Percentiles rank a stretch among this genome's conserved stretches.
These are phyloP conservation scores for Parapsyche elsis DNA, from an alignment of 1,140 invertebrate species.

Conservation along the genomic window DNA sequence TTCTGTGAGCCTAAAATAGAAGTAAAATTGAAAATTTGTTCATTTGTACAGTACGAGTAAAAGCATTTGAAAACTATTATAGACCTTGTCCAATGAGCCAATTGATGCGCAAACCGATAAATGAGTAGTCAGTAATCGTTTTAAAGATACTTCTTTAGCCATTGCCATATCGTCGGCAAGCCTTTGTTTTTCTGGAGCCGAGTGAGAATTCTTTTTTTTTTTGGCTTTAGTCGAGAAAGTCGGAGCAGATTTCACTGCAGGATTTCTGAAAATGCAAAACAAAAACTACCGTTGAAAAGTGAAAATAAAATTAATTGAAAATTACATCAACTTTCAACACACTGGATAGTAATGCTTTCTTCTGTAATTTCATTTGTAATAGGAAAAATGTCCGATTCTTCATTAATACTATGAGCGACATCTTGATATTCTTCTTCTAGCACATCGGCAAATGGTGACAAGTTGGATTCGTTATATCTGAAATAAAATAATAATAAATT, in stretches of 20 bases:
- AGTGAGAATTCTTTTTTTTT: background rate
- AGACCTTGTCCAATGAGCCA: conserved; percentile 61
- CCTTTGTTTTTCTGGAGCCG: background rate
- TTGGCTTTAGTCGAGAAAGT: background rate
- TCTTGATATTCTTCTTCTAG: background rate
- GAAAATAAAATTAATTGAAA: background rate
- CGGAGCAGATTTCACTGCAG: too few species aligned
- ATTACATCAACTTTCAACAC: background rate
- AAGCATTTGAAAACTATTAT: background rate
- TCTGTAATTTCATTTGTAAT: background rate
- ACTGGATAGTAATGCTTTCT: too few species aligned
- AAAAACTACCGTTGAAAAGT: background rate
- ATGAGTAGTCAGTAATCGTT: conserved; percentile 66
- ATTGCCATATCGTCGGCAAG: conserved; percentile 42
- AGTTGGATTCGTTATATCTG: background rate
- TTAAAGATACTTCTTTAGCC: conserved; percentile 63
- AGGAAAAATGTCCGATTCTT: background rate
- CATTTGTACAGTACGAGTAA: too few species aligned
- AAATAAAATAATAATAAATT: background rate
- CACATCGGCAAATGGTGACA: background rate
- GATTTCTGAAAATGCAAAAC: background rate
- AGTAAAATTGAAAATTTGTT: background rate
- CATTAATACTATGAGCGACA: background rate
- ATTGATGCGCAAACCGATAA: conserved; percentile 69
- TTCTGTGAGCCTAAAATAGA: conserved; percentile 65